Evolutionary conservation across 2,113 vertebrate species (phyloP).

Genomic region (Cyanoramphus novaezelandiae): DNA sequence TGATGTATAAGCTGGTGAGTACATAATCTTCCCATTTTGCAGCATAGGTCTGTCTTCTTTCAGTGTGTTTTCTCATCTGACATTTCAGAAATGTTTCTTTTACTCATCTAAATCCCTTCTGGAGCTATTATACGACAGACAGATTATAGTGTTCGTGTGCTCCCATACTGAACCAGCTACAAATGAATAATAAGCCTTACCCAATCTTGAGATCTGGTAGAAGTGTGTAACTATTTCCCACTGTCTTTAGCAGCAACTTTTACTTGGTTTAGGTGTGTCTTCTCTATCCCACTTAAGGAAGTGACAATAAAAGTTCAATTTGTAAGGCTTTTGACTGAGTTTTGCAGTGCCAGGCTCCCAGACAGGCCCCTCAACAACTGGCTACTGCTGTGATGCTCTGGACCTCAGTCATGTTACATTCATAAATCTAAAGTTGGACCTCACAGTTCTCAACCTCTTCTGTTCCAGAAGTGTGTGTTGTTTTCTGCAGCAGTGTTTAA

Average conservation of each 20-base stretch:
- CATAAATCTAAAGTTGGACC: background rate
- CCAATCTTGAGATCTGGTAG: background rate
- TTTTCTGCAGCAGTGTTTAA: background rate
- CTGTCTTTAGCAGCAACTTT: background rate
- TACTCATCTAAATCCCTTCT: background rate
- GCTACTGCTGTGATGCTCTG: background rate
- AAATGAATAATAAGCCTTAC: conserved; percentile 1
- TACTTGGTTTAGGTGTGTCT: background rate
- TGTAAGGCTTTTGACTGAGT: background rate
- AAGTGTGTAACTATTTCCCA: background rate
- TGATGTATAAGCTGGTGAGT: background rate
- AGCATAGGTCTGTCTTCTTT: background rate
- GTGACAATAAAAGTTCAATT: background rate
- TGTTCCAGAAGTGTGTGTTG: background rate
- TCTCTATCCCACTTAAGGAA: background rate
- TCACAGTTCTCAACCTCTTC: background rate
- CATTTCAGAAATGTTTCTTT: conserved; percentile 39
- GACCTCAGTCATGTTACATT: background rate
- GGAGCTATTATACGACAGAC: background rate
- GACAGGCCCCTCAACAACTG: background rate
- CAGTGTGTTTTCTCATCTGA: background rate
- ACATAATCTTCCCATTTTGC: background rate
- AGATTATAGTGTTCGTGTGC: background rate
- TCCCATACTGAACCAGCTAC: background rate
- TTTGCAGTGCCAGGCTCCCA: background rate